These are phyloP conservation scores for Gadus chalcogrammus DNA, from an alignment of 2,113 vertebrate genomes.

Conservation along the genomic window DNA sequence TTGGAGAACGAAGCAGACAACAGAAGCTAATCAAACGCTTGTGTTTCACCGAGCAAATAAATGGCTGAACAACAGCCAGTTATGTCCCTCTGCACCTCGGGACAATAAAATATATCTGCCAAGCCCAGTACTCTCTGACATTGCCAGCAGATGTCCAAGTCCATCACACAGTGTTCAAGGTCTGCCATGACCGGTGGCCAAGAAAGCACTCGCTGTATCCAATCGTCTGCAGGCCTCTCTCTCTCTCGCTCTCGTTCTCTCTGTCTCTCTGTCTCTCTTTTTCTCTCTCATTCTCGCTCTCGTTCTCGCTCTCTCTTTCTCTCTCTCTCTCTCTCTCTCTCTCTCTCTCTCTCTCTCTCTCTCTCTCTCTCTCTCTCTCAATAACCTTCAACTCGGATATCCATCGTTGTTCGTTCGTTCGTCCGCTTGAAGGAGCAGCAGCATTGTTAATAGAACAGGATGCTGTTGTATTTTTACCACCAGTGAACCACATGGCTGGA, in stretches of 20 bases:
- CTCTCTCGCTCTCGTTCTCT: not conserved
- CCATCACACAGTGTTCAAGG: conserved; percentile 55
- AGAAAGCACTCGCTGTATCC: conserved; percentile 58
- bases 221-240: conserved; percentile 24
- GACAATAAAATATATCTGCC: conserved; percentile 37
- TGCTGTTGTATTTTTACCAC: too few relatives aligned
- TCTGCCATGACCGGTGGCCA: conserved; percentile 50
- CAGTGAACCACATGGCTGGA: not conserved
- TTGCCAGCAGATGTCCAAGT: conserved; percentile 56
- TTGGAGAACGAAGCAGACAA: conserved; percentile 53
- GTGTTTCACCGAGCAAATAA: conserved; percentile 53
- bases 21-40: conserved; percentile 43
- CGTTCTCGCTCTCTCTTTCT: not conserved
- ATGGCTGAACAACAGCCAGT: conserved; percentile 60
- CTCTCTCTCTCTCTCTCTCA: not conserved
- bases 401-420: too few relatives aligned
- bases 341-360: not conserved
- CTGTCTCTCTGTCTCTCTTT: not conserved
- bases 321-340: not conserved
- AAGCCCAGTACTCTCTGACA: conserved; percentile 57
- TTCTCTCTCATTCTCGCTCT: not conserved
- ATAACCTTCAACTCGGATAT: not conserved
- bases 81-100: conserved; percentile 45
- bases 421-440: too few relatives aligned
- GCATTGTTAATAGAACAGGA: too few relatives aligned